Conservation (phyloP, 2,888 invertebrate species). For the Agrilus biguttatus region DNA sequence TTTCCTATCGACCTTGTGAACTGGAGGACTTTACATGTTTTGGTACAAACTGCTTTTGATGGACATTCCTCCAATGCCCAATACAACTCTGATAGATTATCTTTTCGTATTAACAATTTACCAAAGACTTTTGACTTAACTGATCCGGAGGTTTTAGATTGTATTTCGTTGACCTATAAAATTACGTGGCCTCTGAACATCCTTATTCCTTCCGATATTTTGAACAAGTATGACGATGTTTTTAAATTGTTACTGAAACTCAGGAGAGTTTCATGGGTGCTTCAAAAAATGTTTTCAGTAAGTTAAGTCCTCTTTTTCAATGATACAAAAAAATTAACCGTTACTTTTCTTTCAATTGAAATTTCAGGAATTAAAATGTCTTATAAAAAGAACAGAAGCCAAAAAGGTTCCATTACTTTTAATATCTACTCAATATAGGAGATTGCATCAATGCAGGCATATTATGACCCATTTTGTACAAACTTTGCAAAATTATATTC, state of each 20-base stretch:
- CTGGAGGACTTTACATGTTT: constrained; percentile 50
- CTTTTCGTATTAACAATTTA: constrained; percentile 45
- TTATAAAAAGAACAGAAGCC: constrained; percentile 26
- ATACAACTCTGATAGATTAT: constrained; percentile 45
- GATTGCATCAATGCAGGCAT: constrained; percentile 56
- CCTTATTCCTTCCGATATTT: constrained; percentile 53
- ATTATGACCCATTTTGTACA: constrained; percentile 63
- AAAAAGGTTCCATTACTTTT: constrained; percentile 31
- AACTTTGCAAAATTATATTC: constrained; percentile 62
- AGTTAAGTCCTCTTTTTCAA: constrained; percentile 21
- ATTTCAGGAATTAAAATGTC: constrained; percentile 42
- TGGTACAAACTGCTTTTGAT: constrained; percentile 53
- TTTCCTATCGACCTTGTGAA: constrained; percentile 55
- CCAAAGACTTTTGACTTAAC: constrained; percentile 48
- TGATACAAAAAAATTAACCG: neutral
- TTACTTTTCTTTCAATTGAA: constrained; percentile 1
- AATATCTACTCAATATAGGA: constrained; percentile 52
- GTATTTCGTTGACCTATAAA: constrained; percentile 53
- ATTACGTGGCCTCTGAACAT: constrained; percentile 69
- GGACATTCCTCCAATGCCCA: constrained; percentile 44
- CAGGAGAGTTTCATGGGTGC: constrained; percentile 58
- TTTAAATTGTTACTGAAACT: constrained; percentile 65
- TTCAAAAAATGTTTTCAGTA: constrained; percentile 55
- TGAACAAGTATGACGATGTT: constrained; percentile 56
- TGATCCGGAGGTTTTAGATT: constrained; percentile 51